These are phyloP conservation scores for Pygocentrus nattereri DNA, from an alignment of 2,797 vertebrate genomes.

Conservation along the genomic window DNA sequence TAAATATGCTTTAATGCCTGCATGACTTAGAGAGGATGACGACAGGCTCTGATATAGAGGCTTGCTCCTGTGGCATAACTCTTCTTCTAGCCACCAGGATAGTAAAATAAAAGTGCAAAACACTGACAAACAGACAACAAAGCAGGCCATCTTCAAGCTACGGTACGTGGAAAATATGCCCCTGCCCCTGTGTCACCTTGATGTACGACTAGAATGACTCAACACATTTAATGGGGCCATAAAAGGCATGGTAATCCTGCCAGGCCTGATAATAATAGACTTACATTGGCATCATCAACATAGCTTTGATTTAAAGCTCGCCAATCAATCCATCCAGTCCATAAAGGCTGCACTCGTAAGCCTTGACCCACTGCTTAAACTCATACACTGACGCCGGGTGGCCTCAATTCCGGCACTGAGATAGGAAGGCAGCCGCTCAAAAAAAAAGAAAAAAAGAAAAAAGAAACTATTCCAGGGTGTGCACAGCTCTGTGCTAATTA, in stretches of 20 bases:
- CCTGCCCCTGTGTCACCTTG: slow-evolving; percentile 56
- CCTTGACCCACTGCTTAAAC: slow-evolving; percentile 49
- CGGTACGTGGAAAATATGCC: slow-evolving; percentile 38
- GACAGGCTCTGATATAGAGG: slow-evolving; percentile 24
- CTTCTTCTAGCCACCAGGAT: slow-evolving; percentile 4
- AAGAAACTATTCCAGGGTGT: slow-evolving; percentile 5
- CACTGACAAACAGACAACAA: background rate
- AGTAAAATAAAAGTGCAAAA: slow-evolving; percentile 22
- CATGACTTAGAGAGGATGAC: slow-evolving; percentile 34
- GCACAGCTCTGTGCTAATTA: slow-evolving; percentile 16
- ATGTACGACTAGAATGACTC: slow-evolving; percentile 53
- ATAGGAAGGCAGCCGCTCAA: slow-evolving; percentile 15
- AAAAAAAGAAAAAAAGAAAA: slow-evolving; percentile 9
- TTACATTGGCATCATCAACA: slow-evolving; percentile 59
- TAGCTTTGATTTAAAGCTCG: slow-evolving; percentile 53
- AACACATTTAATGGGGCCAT: slow-evolving; percentile 47
- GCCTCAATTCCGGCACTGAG: slow-evolving; percentile 31
- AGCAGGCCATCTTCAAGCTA: slow-evolving; percentile 27
- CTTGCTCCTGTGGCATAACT: slow-evolving; percentile 3
- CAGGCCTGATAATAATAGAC: slow-evolving; percentile 59
- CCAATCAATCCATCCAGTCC: slow-evolving; percentile 51
- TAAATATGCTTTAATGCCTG: slow-evolving; percentile 53
- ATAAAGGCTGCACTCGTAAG: slow-evolving; percentile 34
- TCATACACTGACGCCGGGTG: slow-evolving; percentile 36
- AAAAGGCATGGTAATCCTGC: slow-evolving; percentile 55